These are phyloP conservation scores for Leptothorax acervorum DNA, from an alignment of 2,888 invertebrate genomes.

Conservation along the genomic window DNA sequence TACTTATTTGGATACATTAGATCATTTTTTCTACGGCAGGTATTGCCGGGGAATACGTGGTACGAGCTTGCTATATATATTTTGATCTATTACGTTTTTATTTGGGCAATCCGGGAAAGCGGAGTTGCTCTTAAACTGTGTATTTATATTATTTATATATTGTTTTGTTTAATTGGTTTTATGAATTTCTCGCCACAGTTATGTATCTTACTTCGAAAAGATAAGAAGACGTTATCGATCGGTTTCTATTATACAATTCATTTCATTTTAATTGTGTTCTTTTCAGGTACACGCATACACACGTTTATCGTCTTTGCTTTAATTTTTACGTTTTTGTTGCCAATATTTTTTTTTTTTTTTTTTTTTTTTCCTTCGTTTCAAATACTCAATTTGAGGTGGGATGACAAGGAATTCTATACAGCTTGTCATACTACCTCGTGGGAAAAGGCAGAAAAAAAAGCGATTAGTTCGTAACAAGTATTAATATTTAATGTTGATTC, in stretches of 20 bases:
- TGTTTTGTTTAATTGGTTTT: slow-evolving; percentile 60
- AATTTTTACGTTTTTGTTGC: slow-evolving; percentile 42
- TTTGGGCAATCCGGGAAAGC: slow-evolving; percentile 45
- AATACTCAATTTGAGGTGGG: slow-evolving; percentile 67
- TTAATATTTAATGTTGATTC: slow-evolving; percentile 52
- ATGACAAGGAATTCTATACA: slow-evolving; percentile 46
- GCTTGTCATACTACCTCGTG: slow-evolving; percentile 55
- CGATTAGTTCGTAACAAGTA: slow-evolving; percentile 50
- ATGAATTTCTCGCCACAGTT: slow-evolving; percentile 47
- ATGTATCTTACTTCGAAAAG: slow-evolving; percentile 29
- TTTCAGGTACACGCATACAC: slow-evolving; percentile 18
- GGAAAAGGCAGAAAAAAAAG: slow-evolving; percentile 60
- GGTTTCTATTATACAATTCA: slow-evolving; percentile 51
- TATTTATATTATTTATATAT: slow-evolving; percentile 61
- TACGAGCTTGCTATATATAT: slow-evolving; percentile 50
- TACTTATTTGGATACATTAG: slow-evolving; percentile 68
- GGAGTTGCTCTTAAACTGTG: slow-evolving; percentile 38
- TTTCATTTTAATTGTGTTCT: slow-evolving; percentile 59
- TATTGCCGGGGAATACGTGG: slow-evolving; percentile 28
- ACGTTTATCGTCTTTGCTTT: slow-evolving; percentile 49
- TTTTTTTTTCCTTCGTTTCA: slow-evolving; percentile 51
- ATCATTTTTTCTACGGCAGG: slow-evolving; percentile 43
- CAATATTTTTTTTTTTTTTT: slow-evolving; percentile 36
- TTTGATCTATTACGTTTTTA: slow-evolving; percentile 65
- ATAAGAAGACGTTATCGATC: slow-evolving; percentile 15